Evolutionary conservation across 2,113 vertebrate species (phyloP), one percentile per base, ranked within the genome.

Genomic region (Tapirus terrestris): DNA sequence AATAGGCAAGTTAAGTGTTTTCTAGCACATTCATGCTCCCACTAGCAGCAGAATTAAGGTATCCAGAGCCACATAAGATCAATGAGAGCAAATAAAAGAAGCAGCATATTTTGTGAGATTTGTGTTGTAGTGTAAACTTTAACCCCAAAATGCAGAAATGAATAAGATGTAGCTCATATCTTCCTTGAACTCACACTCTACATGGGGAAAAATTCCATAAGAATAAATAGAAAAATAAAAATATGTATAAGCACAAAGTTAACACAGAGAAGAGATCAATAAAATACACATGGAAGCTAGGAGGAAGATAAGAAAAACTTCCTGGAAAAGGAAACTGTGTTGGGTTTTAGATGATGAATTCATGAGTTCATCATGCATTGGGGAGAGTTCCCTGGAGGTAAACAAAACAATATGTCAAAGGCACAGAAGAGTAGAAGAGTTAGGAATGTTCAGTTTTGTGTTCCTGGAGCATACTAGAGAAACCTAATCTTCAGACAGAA

Each of bases 161-260:
- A 89, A 29, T 79, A 51, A 70, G 48, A 81, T 39, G 3, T 29
- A 92, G 18, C 10, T 94, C 13, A 43, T 29, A 67, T 33, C 23
- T 65, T 90, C 60, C 27, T 90, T 87, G 25, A 96, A 87, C 6
- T 77, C 73, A 77, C 1, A 58, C 9, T 72, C 36, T 70, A 51
- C 23, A 73, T 17, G 5, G 5, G 1, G 18, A 6, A 51, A 67
- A 68, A 20, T 10, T 36, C n/a, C 14, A 5, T 25, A 77, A 91
- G 33, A 73, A 29, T 43, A 87, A 17, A 68, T 48, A 82, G 51
- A 89, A 45, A 91, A 90, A 77, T 39, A 60, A n/a, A 97, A 83
- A 80, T 56, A 88, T 10, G 27, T 31, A 31, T 88, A 91, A 94
- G 51, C 9, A 45, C 43, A 70, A 76, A 87, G 18, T 43, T 60